Evolutionary conservation across 2,113 vertebrate species (phyloP).

Genomic region (Bubo blakistoni): DNA sequence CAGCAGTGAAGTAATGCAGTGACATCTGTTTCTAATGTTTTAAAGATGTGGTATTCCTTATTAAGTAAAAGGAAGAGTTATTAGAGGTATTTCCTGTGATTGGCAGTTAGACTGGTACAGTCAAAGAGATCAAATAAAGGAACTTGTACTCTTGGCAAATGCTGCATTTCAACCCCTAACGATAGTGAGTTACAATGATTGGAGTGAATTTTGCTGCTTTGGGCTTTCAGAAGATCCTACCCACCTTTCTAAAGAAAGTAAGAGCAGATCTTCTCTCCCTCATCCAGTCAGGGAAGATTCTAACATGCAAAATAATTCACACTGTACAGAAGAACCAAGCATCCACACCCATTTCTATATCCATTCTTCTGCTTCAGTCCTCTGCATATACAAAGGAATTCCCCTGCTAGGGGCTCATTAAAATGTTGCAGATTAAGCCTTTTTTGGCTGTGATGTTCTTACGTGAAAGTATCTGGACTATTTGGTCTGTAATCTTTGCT

Average conservation of each 20-base stretch:
- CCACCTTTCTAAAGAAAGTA: background rate
- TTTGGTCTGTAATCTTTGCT: background rate
- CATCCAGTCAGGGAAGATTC: background rate
- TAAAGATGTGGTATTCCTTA: constrained; percentile 73
- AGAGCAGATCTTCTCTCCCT: background rate
- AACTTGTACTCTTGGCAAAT: constrained; percentile 33
- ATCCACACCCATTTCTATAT: background rate
- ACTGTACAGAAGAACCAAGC: background rate
- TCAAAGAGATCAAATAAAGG: constrained; percentile 32
- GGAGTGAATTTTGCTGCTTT: background rate
- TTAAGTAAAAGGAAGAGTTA: constrained; percentile 72
- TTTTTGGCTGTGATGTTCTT: background rate
- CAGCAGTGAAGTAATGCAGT: constrained; percentile 78
- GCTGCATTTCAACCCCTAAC: constrained; percentile 33
- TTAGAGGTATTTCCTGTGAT: constrained; percentile 60
- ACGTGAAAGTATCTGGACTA: background rate
- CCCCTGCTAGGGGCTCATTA: background rate
- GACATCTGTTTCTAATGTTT: constrained; percentile 78
- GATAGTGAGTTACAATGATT: background rate
- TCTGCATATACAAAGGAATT: background rate
- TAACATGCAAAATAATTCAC: background rate
- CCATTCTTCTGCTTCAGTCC: background rate
- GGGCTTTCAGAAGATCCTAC: background rate
- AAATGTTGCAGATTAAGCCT: background rate
- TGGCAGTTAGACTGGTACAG: constrained; percentile 42